These are phyloP conservation scores for mouse (Mus musculus) DNA, from an alignment of 2,113 vertebrate species.

Conservation along the genomic window DNA sequence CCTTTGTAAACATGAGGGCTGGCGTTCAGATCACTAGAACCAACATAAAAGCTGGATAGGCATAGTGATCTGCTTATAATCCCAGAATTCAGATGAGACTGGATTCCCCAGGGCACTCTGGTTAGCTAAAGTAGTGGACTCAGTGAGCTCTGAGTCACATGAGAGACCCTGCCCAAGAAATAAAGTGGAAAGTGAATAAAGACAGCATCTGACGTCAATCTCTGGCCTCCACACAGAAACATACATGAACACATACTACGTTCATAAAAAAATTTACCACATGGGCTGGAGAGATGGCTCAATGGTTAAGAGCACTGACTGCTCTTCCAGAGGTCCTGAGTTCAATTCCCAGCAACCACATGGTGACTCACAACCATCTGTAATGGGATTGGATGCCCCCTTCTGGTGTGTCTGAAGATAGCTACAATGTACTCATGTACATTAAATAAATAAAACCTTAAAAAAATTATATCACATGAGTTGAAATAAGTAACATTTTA, in stretches of 20 bases:
- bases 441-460: too few species aligned
- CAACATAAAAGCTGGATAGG: neutral
- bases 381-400: too few species aligned
- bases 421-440: too few species aligned
- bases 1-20: neutral
- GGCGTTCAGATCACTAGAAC: neutral
- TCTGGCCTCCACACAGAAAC: neutral
- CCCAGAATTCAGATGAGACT: neutral
- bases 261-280: neutral
- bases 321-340: too few species aligned
- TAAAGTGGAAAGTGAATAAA: neutral
- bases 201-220: neutral
- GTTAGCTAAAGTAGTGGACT: neutral
- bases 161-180: neutral
- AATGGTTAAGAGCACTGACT: too few species aligned
- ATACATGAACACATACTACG: too few species aligned
- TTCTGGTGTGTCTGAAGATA: too few species aligned
- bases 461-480: conserved; percentile 22
- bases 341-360: too few species aligned
- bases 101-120: neutral
- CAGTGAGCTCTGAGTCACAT: neutral
- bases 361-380: too few species aligned
- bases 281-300: too few species aligned
- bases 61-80: too few species aligned
- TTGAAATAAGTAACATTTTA: conserved; percentile 30